Conservation (phyloP, 23 tunicate species). For the Clavelina lepadiformis region DNA sequence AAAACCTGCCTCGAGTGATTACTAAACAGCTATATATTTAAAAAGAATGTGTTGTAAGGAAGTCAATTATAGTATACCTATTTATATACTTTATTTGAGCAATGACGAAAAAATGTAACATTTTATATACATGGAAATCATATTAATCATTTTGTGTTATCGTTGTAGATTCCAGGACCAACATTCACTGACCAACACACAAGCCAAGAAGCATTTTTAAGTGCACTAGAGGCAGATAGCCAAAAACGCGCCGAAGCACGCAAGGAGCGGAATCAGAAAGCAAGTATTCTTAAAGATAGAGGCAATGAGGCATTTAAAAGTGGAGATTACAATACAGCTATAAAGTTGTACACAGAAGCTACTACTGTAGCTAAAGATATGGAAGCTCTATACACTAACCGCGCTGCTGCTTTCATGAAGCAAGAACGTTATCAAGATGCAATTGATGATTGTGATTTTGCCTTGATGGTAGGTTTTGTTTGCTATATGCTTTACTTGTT, state of each 20-base stretch:
- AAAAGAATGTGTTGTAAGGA: no score
- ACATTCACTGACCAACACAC: constrained; percentile 35
- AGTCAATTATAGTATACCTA: no score
- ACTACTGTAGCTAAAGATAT: constrained; percentile 58
- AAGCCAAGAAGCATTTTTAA: constrained; percentile 56
- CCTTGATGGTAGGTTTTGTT: constrained; percentile 44
- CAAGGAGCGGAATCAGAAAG: constrained; percentile 72
- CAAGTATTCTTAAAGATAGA: constrained; percentile 48
- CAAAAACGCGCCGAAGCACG: constrained; percentile 56
- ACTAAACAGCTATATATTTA: no score
- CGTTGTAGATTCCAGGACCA: no score
- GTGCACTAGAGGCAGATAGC: constrained; percentile 69
- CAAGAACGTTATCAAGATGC: constrained; percentile 50
- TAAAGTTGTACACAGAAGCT: constrained; percentile 62
- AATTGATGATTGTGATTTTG: constrained; percentile 78
- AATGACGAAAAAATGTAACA: no score
- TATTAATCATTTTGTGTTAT: no score
- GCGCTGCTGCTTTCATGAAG: constrained; percentile 70
- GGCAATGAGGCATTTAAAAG: constrained; percentile 63
- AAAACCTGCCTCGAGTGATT: no score
- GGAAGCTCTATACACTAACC: constrained; percentile 73
- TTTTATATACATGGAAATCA: no score
- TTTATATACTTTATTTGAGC: no score
- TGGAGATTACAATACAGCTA: constrained; percentile 33
- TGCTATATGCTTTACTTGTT: neutral